phyloP scores from a whole-genome alignment of 1,140 invertebrate species.

The Helicorthomorpha holstii region DNA sequence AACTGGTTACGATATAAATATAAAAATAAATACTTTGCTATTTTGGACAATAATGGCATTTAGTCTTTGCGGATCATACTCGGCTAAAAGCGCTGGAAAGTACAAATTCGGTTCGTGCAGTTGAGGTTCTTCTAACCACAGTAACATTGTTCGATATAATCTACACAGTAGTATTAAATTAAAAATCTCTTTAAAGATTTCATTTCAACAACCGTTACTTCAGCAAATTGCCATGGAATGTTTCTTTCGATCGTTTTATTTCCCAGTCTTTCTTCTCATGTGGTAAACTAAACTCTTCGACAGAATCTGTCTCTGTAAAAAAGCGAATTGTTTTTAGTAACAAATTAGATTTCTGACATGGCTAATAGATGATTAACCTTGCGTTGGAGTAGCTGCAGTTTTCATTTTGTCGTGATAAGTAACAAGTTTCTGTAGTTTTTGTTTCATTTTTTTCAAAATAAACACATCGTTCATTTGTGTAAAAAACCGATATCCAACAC shows the following conservation, averaged over 20 bases:
- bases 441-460: constrained; percentile 54
- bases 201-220: background rate
- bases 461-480: constrained; percentile 47
- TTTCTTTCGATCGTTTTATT: constrained; percentile 15
- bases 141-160: constrained; percentile 30
- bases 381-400: background rate
- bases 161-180: background rate
- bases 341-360: background rate
- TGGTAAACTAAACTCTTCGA: too few species aligned
- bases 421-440: constrained; percentile 40
- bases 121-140: constrained; percentile 62
- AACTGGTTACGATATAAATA: background rate
- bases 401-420: constrained; percentile 26
- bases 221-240: constrained; percentile 2
- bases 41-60: constrained; percentile 33
- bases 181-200: background rate
- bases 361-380: background rate
- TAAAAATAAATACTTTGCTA: constrained; percentile 24
- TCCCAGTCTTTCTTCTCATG: background rate
- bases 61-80: constrained; percentile 43
- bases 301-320: background rate
- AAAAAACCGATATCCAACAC: constrained; percentile 59
- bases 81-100: constrained; percentile 50
- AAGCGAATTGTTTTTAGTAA: constrained; percentile 13
- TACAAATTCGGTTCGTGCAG: constrained; percentile 48